phyloP scores from a whole-genome alignment of 2,113 vertebrate species.

The Antechinus flavipes region DNA sequence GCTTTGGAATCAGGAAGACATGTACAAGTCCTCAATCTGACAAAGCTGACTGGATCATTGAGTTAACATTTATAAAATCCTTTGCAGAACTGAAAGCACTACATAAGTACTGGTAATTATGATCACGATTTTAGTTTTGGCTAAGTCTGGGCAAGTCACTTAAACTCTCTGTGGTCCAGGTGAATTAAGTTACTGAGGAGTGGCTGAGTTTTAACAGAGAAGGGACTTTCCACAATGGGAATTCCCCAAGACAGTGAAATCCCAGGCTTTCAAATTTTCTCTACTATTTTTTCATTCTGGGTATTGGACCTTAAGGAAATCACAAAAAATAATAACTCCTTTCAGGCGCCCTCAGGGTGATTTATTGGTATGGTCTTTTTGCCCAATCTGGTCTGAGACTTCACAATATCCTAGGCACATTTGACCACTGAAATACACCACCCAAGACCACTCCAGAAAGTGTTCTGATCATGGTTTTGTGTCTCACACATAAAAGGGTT shows the following conservation, averaged over 20 bases:
- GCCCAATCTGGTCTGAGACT: background rate
- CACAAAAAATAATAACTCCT: background rate
- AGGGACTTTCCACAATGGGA: background rate
- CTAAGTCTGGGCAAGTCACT: background rate
- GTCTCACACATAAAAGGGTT: background rate
- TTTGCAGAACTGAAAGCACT: background rate
- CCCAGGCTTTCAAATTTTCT: background rate
- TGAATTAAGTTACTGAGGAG: background rate
- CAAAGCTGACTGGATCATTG: background rate
- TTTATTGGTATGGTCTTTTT: background rate
- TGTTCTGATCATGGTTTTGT: background rate
- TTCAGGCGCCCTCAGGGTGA: background rate
- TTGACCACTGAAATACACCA: background rate
- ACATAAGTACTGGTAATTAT: background rate
- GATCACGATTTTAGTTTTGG: background rate
- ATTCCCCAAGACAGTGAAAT: background rate
- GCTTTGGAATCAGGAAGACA: background rate
- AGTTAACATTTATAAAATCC: background rate
- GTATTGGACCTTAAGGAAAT: background rate
- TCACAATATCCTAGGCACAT: background rate
- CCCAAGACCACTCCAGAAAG: background rate
- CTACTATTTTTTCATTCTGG: background rate
- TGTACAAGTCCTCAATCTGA: background rate
- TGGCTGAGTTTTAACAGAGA: background rate
- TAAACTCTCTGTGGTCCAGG: background rate